A percentile compares a stretch with the other conserved stretches of the same genome.
Conservation (phyloP, 2,888 invertebrate genomes). For the Agrochola macilenta region DNA sequence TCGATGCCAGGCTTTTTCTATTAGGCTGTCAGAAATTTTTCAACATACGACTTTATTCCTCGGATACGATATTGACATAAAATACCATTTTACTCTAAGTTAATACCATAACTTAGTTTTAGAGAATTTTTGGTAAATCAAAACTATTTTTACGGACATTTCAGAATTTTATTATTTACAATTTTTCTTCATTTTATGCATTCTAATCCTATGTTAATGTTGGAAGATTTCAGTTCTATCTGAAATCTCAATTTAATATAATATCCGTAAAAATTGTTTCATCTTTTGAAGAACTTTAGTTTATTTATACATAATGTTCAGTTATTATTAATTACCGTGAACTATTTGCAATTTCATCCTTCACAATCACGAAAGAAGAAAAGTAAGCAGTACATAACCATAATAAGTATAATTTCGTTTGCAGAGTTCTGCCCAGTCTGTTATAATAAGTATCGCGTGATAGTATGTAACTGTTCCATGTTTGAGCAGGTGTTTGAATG, state of each 20-base stretch:
- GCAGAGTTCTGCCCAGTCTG: constrained; percentile 32
- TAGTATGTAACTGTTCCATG: constrained; percentile 27
- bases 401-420: constrained; percentile 32
- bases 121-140: background rate
- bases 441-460: constrained; percentile 19
- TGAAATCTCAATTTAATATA: background rate
- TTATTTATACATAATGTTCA: background rate
- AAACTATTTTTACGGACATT: constrained; percentile 3
- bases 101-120: background rate
- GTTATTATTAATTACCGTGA: background rate
- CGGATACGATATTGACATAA: background rate
- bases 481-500: constrained; percentile 51
- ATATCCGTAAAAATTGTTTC: background rate
- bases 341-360: background rate
- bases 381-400: constrained; percentile 2
- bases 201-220: background rate
- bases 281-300: background rate
- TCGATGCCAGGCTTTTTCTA: background rate
- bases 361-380: background rate
- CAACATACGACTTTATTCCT: constrained; percentile 1
- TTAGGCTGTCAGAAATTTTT: background rate
- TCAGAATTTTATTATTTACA: constrained; percentile 1
- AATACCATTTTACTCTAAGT: constrained; percentile 1
- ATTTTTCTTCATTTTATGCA: background rate
- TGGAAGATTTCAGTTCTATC: constrained; percentile 17